These are phyloP conservation scores for Holocentrus rufus DNA, from an alignment of 2,797 vertebrate species.

Conservation along the genomic window DNA sequence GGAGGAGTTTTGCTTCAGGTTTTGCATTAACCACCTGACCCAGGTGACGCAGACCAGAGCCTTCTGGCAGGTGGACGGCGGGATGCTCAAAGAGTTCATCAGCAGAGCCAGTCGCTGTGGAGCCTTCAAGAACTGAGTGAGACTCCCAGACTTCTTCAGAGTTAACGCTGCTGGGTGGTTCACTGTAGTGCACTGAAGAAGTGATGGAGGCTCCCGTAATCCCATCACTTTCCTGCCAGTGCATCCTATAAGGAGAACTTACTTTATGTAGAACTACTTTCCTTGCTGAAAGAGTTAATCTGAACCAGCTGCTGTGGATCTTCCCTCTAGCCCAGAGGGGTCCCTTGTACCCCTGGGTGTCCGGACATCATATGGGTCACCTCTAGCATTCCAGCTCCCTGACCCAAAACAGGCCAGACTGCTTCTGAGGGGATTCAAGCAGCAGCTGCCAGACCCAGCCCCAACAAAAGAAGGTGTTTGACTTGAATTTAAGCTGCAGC, in stretches of 20 bases:
- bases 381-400: too few relatives aligned
- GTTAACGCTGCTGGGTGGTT: not conserved
- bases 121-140: slow-evolving; percentile 93
- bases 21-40: slow-evolving; percentile 96
- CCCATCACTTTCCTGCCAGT: slow-evolving; percentile 25
- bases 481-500: not conserved
- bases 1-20: slow-evolving; percentile 97
- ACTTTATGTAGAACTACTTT: not conserved
- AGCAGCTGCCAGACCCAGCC: too few relatives aligned
- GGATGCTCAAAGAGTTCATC: slow-evolving; percentile 95
- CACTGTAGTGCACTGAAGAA: too few relatives aligned
- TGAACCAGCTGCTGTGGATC: too few relatives aligned
- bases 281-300: too few relatives aligned
- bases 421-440: too few relatives aligned
- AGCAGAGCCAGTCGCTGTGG: slow-evolving; percentile 93
- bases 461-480: too few relatives aligned
- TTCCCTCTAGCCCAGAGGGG: too few relatives aligned
- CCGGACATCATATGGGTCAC: too few relatives aligned
- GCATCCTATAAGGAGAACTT: not conserved
- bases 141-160: not conserved
- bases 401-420: too few relatives aligned
- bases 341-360: too few relatives aligned
- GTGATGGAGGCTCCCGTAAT: not conserved
- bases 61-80: slow-evolving; percentile 95
- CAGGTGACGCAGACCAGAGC: slow-evolving; percentile 93